Evolutionary conservation across 2,113 vertebrate species (phyloP).

Genomic region (Meriones unguiculatus): DNA sequence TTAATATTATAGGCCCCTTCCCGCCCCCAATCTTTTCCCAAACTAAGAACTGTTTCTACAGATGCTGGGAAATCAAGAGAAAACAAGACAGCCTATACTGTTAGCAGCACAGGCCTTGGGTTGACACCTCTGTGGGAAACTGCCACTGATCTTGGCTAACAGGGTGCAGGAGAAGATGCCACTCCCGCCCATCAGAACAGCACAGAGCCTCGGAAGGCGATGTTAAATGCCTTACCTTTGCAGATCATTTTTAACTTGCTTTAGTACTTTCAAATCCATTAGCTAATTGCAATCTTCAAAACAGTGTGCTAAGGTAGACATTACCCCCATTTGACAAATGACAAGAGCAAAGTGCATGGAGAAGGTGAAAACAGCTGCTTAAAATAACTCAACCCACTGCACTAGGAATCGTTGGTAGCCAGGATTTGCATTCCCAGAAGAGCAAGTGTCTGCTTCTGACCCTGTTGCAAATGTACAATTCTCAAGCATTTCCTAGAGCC

Average conservation of each 20-base stretch:
- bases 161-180: slow-evolving; percentile 29
- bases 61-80: slow-evolving; percentile 53
- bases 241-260: slow-evolving; percentile 77
- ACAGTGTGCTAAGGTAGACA: slow-evolving; percentile 74
- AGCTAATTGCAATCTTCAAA: slow-evolving; percentile 80
- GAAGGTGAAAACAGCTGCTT: slow-evolving; percentile 75
- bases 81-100: background rate
- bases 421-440: slow-evolving; percentile 37
- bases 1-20: background rate
- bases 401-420: slow-evolving; percentile 39
- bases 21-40: background rate
- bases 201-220: slow-evolving; percentile 59
- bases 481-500: background rate
- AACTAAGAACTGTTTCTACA: slow-evolving; percentile 23
- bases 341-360: slow-evolving; percentile 68
- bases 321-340: slow-evolving; percentile 77
- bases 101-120: background rate
- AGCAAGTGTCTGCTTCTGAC: slow-evolving; percentile 18
- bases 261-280: slow-evolving; percentile 79
- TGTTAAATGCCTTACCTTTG: slow-evolving; percentile 70
- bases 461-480: background rate
- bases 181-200: slow-evolving; percentile 45
- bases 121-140: slow-evolving; percentile 31
- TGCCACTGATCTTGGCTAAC: slow-evolving; percentile 46
- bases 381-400: slow-evolving; percentile 72